Percentiles rank a stretch among this genome's conserved stretches.
Evolutionary conservation across 1,140 invertebrate species (phyloP).

Genomic region (Drosophila erecta): DNA sequence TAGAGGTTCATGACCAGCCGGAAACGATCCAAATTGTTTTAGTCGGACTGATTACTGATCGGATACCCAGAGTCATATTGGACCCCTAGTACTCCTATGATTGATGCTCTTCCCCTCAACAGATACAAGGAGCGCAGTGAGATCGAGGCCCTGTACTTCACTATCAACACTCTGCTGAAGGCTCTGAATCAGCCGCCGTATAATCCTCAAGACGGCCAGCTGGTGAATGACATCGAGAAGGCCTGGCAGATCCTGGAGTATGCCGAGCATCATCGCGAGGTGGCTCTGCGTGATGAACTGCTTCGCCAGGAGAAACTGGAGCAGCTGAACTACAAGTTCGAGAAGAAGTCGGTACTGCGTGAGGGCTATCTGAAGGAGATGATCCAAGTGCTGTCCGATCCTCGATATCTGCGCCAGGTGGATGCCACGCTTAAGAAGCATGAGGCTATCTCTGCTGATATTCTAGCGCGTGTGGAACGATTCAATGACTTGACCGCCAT

Average conservation of each 20-base stretch:
- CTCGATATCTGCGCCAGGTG: conserved; percentile 95
- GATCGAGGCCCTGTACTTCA: conserved; percentile 98
- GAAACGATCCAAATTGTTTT: background rate
- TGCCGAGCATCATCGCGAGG: conserved; percentile 97
- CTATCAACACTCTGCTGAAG: conserved; percentile 98
- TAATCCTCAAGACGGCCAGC: conserved; percentile 94
- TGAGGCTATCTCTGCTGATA: conserved; percentile 98
- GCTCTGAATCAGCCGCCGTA: conserved; percentile 96
- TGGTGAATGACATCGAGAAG: conserved; percentile 96
- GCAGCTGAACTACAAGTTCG: conserved; percentile 98
- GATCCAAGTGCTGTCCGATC: conserved; percentile 97
- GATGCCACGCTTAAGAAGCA: conserved; percentile 99
- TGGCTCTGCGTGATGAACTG: conserved; percentile 95
- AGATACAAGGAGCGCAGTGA: conserved; percentile 98
- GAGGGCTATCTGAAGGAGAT: conserved; percentile 98
- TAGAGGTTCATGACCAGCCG: conserved; percentile 29
- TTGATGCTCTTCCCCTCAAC: conserved; percentile 2
- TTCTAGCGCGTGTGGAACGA: conserved; percentile 96
- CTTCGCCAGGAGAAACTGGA: conserved; percentile 97
- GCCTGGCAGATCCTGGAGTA: conserved; percentile 97
- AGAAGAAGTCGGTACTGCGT: conserved; percentile 89
- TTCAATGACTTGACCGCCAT: conserved; percentile 97
- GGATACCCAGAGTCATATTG: background rate
- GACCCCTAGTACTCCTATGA: background rate
- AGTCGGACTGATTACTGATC: background rate